Percentiles rank a stretch among this genome's conserved stretches.
phyloP scores from a whole-genome alignment of 2,113 vertebrate species.

The Brevimyrus niger region DNA sequence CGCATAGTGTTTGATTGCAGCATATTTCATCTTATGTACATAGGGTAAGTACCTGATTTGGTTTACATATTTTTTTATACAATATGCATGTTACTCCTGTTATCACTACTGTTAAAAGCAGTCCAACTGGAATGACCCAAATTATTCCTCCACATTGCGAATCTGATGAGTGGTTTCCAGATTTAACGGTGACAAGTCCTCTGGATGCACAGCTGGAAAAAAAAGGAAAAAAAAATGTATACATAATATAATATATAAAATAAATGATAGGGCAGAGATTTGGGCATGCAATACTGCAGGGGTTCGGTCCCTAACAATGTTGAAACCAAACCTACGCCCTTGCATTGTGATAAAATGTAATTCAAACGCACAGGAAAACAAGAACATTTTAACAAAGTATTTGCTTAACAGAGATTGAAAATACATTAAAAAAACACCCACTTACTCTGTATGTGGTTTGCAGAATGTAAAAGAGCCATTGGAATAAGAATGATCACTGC shows the following conservation, averaged over 20 bases:
- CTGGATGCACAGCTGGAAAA: slow-evolving; percentile 9
- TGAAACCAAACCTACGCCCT: no score
- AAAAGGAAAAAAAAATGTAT: background rate
- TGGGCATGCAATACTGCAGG: no score
- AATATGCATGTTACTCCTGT: background rate
- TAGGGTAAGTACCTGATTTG: background rate
- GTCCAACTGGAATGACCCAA: no score
- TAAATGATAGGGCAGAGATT: no score
- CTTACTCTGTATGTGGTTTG: slow-evolving; percentile 27
- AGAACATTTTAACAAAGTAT: background rate
- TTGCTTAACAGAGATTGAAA: background rate
- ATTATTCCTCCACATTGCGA: background rate
- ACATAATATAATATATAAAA: no score
- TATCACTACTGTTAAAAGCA: background rate
- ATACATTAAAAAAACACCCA: background rate
- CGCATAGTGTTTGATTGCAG: no score
- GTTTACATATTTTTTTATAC: background rate
- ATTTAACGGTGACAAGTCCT: background rate
- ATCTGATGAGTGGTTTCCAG: background rate
- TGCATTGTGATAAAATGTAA: background rate
- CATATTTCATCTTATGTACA: no score
- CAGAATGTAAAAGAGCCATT: slow-evolving; percentile 28
- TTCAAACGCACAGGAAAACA: background rate
- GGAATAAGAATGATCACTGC: slow-evolving; percentile 25
- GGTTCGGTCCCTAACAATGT: no score